Evolutionary conservation across 2,797 vertebrate species (phyloP), one percentile per base, ranked within the genome.

Genomic region (Aplochiton taeniatus): DNA sequence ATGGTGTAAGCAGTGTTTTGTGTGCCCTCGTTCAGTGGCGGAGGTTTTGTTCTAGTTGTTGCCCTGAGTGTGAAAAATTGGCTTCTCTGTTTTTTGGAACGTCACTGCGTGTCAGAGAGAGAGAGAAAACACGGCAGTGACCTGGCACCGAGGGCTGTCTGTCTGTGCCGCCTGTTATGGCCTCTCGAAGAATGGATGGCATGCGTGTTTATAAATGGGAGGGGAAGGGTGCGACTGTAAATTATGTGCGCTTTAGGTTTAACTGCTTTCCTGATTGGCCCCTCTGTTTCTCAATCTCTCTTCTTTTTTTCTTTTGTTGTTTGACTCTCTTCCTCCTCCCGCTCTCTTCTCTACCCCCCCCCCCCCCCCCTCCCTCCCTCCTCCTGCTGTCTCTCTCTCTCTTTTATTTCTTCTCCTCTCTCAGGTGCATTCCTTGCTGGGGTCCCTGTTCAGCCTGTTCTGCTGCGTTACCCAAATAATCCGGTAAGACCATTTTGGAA

Each of bases 371-470:
- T 53, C 18, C 13, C 5, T 53, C 31, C 41, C 8, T 19, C 5
- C 16, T 41, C 51, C 18, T 53, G n/a, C 46, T 10, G 17, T 58
- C 18, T 53, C 6, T 66, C 4, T 47, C 7, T 55, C n/a, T 31
- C 8, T 0, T 59, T 19, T 1, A 11, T 1, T 16, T 43, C 19
- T 55, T 20, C n/a, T 31, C 43, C 9, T 70, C 8, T 65, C 46
- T 54, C 79, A 97, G 95, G 95, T 86, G 95, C 95, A 43, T 97
- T 97, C 74, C 87, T 96, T 3, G 88, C 93, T 0, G 95, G 95
- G 18, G 93, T 96, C 48, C 94, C 95, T 0, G 91, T 97, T 61
- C 95, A 97, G 76, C 95, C 95, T 4, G 93, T 97, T 69, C 83
- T 97, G 76, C 80, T 96, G 80, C 92, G 78, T 66, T 96, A 96